Conservation (phyloP, 2,113 vertebrate genomes). For the Cyanoderma ruficeps region DNA sequence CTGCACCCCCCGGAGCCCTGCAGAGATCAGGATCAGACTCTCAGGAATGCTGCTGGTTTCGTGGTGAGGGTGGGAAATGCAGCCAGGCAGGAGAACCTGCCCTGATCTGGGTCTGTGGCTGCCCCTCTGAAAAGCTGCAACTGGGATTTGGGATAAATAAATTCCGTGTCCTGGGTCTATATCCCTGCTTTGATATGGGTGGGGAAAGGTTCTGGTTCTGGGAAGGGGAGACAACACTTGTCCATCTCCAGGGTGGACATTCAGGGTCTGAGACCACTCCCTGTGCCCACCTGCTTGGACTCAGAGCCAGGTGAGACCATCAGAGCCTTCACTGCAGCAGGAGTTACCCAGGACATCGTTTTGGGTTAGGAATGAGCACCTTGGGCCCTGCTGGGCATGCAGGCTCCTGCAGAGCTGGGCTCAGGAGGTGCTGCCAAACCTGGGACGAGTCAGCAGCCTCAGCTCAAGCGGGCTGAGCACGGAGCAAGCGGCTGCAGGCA, state of each 20-base stretch:
- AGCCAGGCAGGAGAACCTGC: neutral
- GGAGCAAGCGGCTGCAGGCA: neutral
- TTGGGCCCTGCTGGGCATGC: neutral
- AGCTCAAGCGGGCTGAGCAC: neutral
- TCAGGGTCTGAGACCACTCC: neutral
- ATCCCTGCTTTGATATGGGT: neutral
- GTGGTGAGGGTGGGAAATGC: neutral
- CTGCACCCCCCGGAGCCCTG: rapidly evolving
- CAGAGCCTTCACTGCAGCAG: neutral
- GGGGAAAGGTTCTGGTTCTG: neutral
- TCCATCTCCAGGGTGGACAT: neutral
- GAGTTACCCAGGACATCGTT: neutral
- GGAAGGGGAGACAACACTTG: no score
- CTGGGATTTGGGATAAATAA: neutral
- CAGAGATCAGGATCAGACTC: neutral
- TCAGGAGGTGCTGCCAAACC: neutral
- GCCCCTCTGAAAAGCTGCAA: neutral
- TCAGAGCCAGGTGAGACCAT: neutral
- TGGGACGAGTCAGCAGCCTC: neutral
- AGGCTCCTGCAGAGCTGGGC: neutral
- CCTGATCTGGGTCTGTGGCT: neutral
- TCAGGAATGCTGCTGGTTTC: neutral
- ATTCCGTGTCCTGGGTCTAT: neutral
- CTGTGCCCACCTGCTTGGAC: neutral
- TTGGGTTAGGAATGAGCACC: neutral